A percentile compares a stretch with the other conserved stretches of the same genome.
phyloP scores from a whole-genome alignment of 2,888 invertebrate genomes.

The Hydropsyche betteni region DNA sequence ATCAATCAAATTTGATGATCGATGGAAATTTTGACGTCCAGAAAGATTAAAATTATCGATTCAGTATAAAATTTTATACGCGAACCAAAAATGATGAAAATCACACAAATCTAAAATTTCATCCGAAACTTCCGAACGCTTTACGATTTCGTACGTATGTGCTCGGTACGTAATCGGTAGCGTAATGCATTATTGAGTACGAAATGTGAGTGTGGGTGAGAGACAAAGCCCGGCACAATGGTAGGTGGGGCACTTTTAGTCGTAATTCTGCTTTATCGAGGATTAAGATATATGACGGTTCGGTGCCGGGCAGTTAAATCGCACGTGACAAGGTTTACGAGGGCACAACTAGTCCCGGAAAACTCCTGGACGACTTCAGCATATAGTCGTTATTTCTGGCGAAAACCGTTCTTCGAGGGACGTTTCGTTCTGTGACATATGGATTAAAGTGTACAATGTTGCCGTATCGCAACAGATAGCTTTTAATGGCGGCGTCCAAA shows the following conservation, averaged over 20 bases:
- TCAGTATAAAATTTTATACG: no score
- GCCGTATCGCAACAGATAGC: conserved; percentile 28
- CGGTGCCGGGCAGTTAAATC: conserved; percentile 37
- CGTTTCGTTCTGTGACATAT: conserved; percentile 32
- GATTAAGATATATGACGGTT: conserved; percentile 42
- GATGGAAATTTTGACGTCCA: no score
- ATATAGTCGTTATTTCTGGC: no score
- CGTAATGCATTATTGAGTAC: conserved; percentile 38
- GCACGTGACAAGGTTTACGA: conserved; percentile 38
- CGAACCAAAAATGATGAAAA: no score
- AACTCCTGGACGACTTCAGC: no score
- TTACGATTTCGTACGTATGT: neutral
- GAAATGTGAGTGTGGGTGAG: conserved; percentile 22
- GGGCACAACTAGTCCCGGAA: neutral
- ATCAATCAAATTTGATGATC: no score
- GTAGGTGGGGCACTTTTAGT: conserved; percentile 33
- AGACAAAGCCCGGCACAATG: conserved; percentile 30
- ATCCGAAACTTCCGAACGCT: conserved; percentile 12
- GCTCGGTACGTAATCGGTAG: conserved; percentile 22
- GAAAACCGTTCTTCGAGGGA: no score
- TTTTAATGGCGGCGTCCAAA: conserved; percentile 33
- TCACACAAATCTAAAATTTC: neutral
- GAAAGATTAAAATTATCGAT: no score
- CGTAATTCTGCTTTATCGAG: conserved; percentile 41
- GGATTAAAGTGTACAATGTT: conserved; percentile 26